Evolutionary conservation across 2,888 invertebrate genomes (phyloP), one percentile per base, ranked within the genome.

Genomic region (Diabrotica balteata): DNA sequence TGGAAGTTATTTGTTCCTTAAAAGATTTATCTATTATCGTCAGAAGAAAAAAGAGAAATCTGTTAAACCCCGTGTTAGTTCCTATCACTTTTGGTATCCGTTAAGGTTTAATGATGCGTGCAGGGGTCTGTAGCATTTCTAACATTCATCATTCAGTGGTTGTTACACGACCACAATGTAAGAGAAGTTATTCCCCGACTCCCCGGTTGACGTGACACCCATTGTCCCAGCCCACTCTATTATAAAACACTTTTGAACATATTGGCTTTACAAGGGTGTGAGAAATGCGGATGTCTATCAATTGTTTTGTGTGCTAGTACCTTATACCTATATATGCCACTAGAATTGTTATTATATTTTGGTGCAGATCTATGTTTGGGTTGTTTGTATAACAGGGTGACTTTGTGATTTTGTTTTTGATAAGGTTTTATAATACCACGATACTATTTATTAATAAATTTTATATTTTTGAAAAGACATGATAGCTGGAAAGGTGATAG

Each of bases 161-260:
- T 67, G 73, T 71, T 71, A 71, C 66, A 70, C 65, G 67, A 75
- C 76, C 77, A 75, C 76, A 77, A 74, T 69, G 67, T 67, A 68
- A 70, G 69, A 73, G 74, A 74, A 72, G 69, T 73, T 69, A 73
- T 69, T 72, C 75, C 78, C 79, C 75, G 72, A 49, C 55, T 60
- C 67, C 67, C 69, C 68, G 72, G 61, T 77, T 78, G 80, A 80
- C 81, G 80, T 81, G 83, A 82, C 82, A 81, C 80, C 80, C 76
- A 82, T 83, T 83, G 83, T 83, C 66, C 73, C 77, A 76, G 80
- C 79, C 81, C 77, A 83, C 81, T 82, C 82, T 79, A 83, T 83
- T 83, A 82, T 82, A 80, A 81, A 75, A 79, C 80, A 82, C 80
- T 82, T 83, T 76, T 77, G 79, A 81, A 81, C 82, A 80, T 80